A percentile compares a stretch with the other conserved stretches of the same genome.
phyloP scores from a whole-genome alignment of 2,888 invertebrate genomes.

The Cylloceria caligata region DNA sequence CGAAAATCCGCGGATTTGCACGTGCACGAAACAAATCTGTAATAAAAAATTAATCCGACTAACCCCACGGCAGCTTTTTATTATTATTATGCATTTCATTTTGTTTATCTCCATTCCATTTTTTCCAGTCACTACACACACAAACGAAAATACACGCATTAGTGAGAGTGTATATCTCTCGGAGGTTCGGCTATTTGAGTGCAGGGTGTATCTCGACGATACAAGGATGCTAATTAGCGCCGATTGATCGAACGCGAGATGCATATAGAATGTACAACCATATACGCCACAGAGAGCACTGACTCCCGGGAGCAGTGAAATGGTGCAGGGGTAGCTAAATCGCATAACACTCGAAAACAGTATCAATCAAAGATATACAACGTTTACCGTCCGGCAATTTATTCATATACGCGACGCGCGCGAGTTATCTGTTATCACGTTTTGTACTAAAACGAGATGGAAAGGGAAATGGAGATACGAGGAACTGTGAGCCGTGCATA shows the following conservation, averaged over 20 bases:
- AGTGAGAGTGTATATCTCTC: background rate
- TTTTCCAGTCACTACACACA: no score
- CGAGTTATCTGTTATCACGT: slow-evolving; percentile 40
- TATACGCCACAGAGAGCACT: slow-evolving; percentile 14
- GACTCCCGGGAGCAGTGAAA: slow-evolving; percentile 6
- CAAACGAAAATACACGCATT: background rate
- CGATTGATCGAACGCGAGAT: slow-evolving; percentile 62
- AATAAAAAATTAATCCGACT: background rate
- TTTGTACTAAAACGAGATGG: slow-evolving; percentile 36
- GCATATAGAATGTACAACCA: slow-evolving; percentile 46
- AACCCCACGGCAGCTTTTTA: background rate
- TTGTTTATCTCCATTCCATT: slow-evolving; percentile 15
- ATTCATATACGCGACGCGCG: slow-evolving; percentile 56
- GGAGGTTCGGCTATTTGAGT: slow-evolving; percentile 19
- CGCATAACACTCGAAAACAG: slow-evolving; percentile 63
- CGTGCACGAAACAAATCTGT: background rate
- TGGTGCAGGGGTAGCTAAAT: slow-evolving; percentile 44
- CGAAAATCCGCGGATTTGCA: no score
- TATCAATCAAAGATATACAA: slow-evolving; percentile 67
- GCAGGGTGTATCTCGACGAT: slow-evolving; percentile 49
- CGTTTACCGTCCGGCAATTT: slow-evolving; percentile 59
- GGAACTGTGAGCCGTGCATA: slow-evolving; percentile 49
- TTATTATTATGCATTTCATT: slow-evolving; percentile 1
- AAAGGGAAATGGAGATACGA: slow-evolving; percentile 53
- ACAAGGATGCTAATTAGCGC: slow-evolving; percentile 62